These are phyloP conservation scores for Jacana jacana DNA, from an alignment of 2,113 vertebrate genomes.

Conservation along the genomic window DNA sequence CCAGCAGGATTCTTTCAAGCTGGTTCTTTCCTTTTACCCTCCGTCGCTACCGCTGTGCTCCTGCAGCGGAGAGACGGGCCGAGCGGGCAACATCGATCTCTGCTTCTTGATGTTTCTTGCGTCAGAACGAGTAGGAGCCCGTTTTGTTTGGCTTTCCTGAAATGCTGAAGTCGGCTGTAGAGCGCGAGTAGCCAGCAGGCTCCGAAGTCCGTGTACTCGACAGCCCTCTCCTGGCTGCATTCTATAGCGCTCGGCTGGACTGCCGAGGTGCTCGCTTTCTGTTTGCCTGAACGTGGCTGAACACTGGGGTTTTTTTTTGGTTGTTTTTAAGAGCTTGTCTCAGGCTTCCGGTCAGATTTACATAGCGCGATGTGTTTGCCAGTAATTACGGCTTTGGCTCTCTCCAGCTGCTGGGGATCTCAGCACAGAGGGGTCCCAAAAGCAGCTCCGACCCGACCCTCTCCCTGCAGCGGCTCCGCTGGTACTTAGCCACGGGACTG, in stretches of 20 bases:
- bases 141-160: neutral
- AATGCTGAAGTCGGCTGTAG: neutral
- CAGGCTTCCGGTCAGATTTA: neutral
- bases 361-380: accelerated
- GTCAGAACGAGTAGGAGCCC: neutral
- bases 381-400: neutral
- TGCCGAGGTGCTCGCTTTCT: accelerated
- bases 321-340: neutral
- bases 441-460: neutral
- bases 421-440: neutral
- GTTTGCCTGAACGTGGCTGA: neutral
- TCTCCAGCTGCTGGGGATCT: neutral
- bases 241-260: accelerated
- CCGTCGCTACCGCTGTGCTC: neutral
- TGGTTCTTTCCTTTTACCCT: neutral
- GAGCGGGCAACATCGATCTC: neutral
- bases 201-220: neutral
- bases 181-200: neutral
- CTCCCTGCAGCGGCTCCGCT: accelerated
- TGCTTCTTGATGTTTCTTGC: neutral
- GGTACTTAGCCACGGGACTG: neutral
- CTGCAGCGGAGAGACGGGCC: neutral
- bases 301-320: neutral
- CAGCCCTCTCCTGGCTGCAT: slow-evolving; percentile 45
- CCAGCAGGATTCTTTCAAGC: neutral